Percentiles rank a stretch among this genome's conserved stretches.
Conservation (phyloP, 2,888 invertebrate species). For the Clanis bilineata region DNA sequence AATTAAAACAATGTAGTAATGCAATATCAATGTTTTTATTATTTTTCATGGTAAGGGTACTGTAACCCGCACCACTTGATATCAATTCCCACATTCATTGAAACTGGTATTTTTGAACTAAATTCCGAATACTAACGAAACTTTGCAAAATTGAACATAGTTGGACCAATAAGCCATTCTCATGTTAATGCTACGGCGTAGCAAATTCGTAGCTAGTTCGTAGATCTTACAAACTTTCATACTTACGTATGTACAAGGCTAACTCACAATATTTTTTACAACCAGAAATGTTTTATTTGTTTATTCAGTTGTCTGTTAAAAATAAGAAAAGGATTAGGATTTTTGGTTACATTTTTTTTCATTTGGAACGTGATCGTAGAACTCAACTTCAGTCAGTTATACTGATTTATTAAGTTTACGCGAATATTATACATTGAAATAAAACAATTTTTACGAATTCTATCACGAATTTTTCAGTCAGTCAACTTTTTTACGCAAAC, state of each 20-base stretch:
- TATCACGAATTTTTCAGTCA: no score
- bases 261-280: background rate
- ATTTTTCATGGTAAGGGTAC: background rate
- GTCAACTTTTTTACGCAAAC: no score
- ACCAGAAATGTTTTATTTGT: background rate
- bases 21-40: background rate
- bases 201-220: conserved; percentile 12
- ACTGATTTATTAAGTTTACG: no score
- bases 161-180: conserved; percentile 3
- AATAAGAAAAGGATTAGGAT: background rate
- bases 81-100: conserved; percentile 1
- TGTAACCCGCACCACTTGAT: background rate
- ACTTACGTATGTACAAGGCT: conserved; percentile 7
- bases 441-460: no score
- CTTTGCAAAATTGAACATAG: background rate
- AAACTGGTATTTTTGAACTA: conserved; percentile 1
- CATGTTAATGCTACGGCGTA: conserved; percentile 12
- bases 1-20: background rate
- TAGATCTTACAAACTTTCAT: conserved; percentile 1
- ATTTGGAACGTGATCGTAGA: background rate
- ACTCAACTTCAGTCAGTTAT: background rate
- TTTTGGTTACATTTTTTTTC: background rate
- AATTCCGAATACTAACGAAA: conserved; percentile 5
- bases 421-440: no score
- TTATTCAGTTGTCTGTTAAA: background rate